phyloP scores from a whole-genome alignment of 1,140 invertebrate genomes.

The Nasonia vitripennis region DNA sequence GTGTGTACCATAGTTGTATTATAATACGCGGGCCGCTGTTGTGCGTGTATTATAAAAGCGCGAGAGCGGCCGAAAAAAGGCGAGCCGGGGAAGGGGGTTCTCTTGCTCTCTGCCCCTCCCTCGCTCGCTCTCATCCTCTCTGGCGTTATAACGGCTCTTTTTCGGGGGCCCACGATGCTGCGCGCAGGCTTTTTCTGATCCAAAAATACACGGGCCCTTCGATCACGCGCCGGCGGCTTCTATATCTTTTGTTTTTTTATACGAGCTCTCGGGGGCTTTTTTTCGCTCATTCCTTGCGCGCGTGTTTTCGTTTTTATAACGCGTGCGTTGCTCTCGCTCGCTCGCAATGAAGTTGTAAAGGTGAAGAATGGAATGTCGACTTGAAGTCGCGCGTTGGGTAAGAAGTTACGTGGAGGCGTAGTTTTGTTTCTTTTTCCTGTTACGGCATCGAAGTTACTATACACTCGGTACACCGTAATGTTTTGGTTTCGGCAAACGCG shows the following conservation, averaged over 20 bases:
- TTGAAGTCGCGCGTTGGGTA: not conserved
- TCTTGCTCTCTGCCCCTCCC: not conserved
- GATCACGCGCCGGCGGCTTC: not conserved
- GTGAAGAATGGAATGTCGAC: not conserved
- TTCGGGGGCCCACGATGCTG: not conserved
- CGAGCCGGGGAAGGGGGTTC: not conserved
- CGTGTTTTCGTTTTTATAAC: slow-evolving; percentile 1
- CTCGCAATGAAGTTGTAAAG: not conserved
- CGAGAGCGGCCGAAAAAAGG: not conserved
- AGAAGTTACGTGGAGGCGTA: not conserved
- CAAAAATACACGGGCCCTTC: slow-evolving; percentile 9
- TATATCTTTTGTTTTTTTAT: not conserved
- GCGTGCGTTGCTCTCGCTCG: not conserved
- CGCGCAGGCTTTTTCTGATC: not conserved
- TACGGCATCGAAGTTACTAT: no score
- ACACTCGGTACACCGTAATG: no score
- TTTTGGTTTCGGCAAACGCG: no score
- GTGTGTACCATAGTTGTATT: not conserved
- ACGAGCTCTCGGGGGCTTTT: not conserved
- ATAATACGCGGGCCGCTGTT: slow-evolving; percentile 4
- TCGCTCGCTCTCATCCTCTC: not conserved
- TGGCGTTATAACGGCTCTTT: slow-evolving; percentile 27
- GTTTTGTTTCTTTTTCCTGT: not conserved
- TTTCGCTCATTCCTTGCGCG: not conserved
- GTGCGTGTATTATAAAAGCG: slow-evolving; percentile 1